Conservation (phyloP, 1,140 invertebrate genomes). For the Agraylea sexmaculata region DNA sequence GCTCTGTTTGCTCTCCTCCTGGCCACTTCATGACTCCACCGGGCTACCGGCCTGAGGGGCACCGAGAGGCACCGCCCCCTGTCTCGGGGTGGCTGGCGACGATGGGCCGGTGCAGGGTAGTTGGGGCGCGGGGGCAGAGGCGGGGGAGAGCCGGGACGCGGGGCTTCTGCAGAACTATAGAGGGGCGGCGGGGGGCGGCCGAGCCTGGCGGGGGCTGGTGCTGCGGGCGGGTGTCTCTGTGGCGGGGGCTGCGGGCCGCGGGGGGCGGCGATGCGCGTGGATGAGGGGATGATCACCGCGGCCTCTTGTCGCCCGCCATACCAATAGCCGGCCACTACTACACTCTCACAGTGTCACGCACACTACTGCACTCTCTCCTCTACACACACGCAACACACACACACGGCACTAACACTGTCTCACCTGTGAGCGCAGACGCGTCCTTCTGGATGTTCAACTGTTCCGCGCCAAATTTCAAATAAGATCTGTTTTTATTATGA, state of each 20-base stretch:
- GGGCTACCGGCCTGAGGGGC: not conserved
- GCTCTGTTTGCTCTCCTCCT: conserved; percentile 33
- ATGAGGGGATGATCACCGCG: not conserved
- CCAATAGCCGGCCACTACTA: conserved; percentile 1
- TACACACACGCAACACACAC: not conserved
- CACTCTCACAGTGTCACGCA: conserved; percentile 4
- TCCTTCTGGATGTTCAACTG: no score
- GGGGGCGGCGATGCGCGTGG: not conserved
- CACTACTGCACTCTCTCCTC: not conserved
- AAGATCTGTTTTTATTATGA: no score
- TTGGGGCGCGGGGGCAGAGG: not conserved
- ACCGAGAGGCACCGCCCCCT: not conserved
- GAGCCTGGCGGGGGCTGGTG: not conserved
- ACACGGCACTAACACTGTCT: not conserved
- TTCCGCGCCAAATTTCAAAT: no score
- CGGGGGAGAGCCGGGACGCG: not conserved
- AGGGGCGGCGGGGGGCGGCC: not conserved
- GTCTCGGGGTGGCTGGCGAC: not conserved
- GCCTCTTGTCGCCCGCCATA: no score
- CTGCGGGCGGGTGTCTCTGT: conserved; percentile 1
- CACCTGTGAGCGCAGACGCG: no score
- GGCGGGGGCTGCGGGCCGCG: not conserved
- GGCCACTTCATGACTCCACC: conserved; percentile 41
- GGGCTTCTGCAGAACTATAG: not conserved
- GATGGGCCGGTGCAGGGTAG: no score